These are phyloP conservation scores for Achlya flavicornis DNA, from an alignment of 2,888 invertebrate species.

Conservation along the genomic window DNA sequence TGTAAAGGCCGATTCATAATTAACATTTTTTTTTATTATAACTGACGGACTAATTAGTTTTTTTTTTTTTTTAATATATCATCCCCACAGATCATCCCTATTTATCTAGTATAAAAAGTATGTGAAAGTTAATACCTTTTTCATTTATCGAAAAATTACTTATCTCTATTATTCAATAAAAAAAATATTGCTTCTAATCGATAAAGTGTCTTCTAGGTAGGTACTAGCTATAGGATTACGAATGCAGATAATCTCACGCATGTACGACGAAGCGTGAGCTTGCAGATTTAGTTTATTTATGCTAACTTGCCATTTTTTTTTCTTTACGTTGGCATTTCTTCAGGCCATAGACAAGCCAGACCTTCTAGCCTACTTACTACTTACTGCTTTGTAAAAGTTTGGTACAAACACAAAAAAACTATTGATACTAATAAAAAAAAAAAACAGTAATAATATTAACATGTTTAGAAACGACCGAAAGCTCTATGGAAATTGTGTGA, in stretches of 20 bases:
- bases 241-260: constrained; percentile 3
- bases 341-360: background rate
- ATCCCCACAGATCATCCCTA: too few relatives aligned
- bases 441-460: too few relatives aligned
- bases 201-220: background rate
- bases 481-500: background rate
- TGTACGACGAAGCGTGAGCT: background rate
- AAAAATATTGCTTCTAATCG: background rate
- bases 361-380: background rate
- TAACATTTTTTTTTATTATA: too few relatives aligned
- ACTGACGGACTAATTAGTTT: too few relatives aligned
- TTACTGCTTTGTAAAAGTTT: too few relatives aligned
- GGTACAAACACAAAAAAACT: too few relatives aligned
- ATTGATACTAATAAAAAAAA: too few relatives aligned
- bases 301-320: background rate
- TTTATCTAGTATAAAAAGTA: background rate
- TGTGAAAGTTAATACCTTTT: background rate
- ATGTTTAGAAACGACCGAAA: too few relatives aligned
- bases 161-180: background rate
- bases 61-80: too few relatives aligned
- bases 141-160: background rate
- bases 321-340: background rate
- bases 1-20: too few relatives aligned
- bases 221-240: background rate
- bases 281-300: background rate